A percentile compares a stretch with the other conserved stretches of the same genome.
Evolutionary conservation across 2,797 vertebrate species (phyloP).

Genomic region (Ataeniobius toweri): DNA sequence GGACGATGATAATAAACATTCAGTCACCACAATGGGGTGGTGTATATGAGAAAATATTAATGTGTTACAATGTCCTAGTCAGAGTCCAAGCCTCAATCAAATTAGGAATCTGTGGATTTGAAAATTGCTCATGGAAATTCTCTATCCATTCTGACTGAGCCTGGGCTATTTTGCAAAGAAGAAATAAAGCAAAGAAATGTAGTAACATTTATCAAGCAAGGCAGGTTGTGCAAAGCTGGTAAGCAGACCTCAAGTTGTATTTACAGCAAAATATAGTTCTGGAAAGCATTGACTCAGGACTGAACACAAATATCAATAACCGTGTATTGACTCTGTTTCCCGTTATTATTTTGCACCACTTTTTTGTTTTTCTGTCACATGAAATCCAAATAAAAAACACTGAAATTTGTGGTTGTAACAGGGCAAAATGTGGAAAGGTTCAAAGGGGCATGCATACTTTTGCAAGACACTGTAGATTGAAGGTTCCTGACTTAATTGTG

Average conservation of each 20-base stretch:
- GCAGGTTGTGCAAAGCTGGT: background rate
- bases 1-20: background rate
- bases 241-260: background rate
- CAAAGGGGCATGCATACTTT: background rate
- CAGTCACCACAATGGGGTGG: background rate
- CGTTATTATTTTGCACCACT: background rate
- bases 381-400: background rate
- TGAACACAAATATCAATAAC: background rate
- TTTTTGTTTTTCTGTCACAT: background rate
- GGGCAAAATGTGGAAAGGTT: background rate
- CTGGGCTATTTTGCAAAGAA: background rate
- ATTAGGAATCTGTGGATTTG: background rate
- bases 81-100: background rate
- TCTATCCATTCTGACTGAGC: background rate
- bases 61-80: background rate
- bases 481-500: background rate
- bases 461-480: background rate
- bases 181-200: background rate
- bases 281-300: background rate
- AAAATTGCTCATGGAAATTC: background rate
- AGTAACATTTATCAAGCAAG: background rate
- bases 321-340: background rate
- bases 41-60: background rate
- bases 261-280: background rate
- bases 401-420: background rate